Conservation (phyloP, 2,888 invertebrate species). For the Dryobota labecula region DNA sequence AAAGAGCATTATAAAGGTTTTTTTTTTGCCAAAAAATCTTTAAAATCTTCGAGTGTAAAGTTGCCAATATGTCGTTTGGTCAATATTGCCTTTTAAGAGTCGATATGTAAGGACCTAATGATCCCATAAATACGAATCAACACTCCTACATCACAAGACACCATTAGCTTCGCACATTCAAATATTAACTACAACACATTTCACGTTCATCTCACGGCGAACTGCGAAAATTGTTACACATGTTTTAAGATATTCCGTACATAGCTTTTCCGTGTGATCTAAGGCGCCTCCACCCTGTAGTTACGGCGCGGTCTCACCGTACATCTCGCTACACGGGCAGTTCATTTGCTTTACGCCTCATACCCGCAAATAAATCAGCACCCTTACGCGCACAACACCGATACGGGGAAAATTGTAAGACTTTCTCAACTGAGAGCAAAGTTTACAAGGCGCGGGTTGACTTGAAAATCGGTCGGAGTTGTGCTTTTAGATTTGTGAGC, state of each 20-base stretch:
- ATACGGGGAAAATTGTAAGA: conserved; percentile 78
- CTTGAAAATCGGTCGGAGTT: conserved; percentile 44
- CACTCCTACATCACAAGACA: conserved; percentile 16
- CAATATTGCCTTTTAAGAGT: no score
- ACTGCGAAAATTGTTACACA: conserved; percentile 68
- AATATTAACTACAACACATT: conserved; percentile 63
- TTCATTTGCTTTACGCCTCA: conserved; percentile 89
- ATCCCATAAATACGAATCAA: conserved; percentile 14
- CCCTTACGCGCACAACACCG: conserved; percentile 76
- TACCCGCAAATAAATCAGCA: conserved; percentile 89
- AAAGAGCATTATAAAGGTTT: no score
- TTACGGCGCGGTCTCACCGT: conserved; percentile 81
- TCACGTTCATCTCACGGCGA: conserved; percentile 59
- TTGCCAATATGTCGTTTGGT: no score
- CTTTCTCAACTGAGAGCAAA: conserved; percentile 69
- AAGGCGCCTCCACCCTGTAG: conserved; percentile 70
- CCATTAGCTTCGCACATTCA: conserved; percentile 54
- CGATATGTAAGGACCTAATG: no score
- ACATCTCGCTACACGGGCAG: conserved; percentile 85
- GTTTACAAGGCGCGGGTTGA: conserved; percentile 51
- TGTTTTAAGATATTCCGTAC: conserved; percentile 70
- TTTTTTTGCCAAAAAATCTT: no score
- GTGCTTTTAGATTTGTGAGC: conserved; percentile 28
- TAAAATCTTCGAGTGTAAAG: no score
- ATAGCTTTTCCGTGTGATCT: conserved; percentile 68